These are phyloP conservation scores for Bombylius major DNA, from an alignment of 2,888 invertebrate species.

Conservation along the genomic window DNA sequence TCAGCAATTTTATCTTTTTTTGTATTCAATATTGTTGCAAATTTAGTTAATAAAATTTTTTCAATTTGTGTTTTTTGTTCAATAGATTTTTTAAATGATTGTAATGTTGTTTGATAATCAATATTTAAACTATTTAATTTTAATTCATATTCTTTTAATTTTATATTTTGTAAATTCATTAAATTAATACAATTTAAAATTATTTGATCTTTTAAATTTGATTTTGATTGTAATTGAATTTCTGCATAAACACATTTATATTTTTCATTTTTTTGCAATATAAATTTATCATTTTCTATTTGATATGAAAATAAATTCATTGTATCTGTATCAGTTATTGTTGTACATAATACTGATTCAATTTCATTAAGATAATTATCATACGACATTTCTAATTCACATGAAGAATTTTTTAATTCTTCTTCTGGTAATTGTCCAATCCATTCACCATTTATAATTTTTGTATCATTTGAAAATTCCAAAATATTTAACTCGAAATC, in stretches of 20 bases:
- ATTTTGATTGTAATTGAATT: conserved; percentile 11
- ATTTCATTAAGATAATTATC: conserved; percentile 21
- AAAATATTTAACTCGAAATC: not conserved
- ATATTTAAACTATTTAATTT: conserved; percentile 3
- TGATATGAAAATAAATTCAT: conserved; percentile 19
- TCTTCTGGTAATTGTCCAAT: conserved; percentile 15
- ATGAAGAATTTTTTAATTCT: conserved; percentile 20
- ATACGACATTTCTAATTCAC: conserved; percentile 21
- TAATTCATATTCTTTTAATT: not conserved
- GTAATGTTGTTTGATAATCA: conserved; percentile 13
- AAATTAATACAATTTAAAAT: not conserved
- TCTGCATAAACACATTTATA: conserved; percentile 22
- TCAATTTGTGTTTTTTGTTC: conserved; percentile 17
- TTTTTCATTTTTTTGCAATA: conserved; percentile 19
- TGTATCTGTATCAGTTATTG: not conserved
- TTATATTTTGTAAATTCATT: not conserved
- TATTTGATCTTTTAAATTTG: not conserved
- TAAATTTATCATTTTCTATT: conserved; percentile 17
- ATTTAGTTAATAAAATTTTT: conserved; percentile 21
- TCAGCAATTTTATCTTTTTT: conserved; percentile 26
- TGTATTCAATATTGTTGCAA: conserved; percentile 22
- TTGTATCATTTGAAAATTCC: not conserved
- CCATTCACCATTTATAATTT: conserved; percentile 3
- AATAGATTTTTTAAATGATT: conserved; percentile 20
- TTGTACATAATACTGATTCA: conserved; percentile 19